Base-by-base conservation (phyloP, 2,888 invertebrate genomes). In the Aradus depressus region DNA sequence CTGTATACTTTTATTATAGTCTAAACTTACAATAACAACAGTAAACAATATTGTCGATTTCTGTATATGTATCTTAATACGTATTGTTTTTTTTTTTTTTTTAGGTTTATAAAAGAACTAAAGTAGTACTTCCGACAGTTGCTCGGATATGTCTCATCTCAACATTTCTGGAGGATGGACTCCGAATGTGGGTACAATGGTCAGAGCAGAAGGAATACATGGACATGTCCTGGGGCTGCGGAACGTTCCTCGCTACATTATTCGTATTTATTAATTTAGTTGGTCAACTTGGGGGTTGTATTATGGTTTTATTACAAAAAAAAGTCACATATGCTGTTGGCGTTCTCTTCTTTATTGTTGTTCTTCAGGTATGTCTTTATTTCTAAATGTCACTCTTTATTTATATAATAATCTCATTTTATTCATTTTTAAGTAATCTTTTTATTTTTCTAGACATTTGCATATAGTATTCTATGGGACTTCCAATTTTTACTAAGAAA, bases 161-260 rank as follows among this genome's bases (percentile, higher is more conserved):
- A 62, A 99, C 98, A 62, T 99, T 99, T 74, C 75, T 98, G 57
- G 98, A 98, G 72, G 98, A 99, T 75, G 98, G 98, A 2, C 76
- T 98, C 54, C 81, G 98, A 55, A 99, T 99, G 98, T 98, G 93
- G 85, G 86, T 91, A 65, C 98, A 99, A 69, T 97, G 96, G 96
- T 80, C 80, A 49, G 95, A 97, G 65, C 96, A 96, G 69, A 76
- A 92, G 37, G 93, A 95, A 67, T 97, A 95, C 68, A 96, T 97
- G 91, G 85, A 93, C 67, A 82, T 88, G 74, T 89, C 91, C 12
- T 97, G 96, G 98, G 84, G 86, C 39, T 95, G 96, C 72, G 97
- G 97, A 38, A 82, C 81, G 64, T 83, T 97, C 68, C 70, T 98
- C 55, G 95, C 95, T 44, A 90, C 92, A 14, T 61, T 93, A 59